Evolutionary conservation across 2,113 vertebrate genomes (phyloP), one percentile per base, ranked within the genome.

Genomic region (Eublepharis macularius): DNA sequence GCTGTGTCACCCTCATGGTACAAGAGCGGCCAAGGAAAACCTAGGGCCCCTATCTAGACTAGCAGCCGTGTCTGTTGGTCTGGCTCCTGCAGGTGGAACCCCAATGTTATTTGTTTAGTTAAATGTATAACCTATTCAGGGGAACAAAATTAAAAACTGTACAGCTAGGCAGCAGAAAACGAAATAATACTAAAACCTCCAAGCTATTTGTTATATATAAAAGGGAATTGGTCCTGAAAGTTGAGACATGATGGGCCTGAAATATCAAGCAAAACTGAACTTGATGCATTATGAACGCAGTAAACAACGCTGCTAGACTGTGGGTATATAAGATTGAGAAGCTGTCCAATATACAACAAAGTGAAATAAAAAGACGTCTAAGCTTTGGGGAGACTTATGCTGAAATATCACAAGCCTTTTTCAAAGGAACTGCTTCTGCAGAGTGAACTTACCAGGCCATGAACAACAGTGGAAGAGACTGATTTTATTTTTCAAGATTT

Each of bases 211-310:
- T 41, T 12, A 51, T 24, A 32, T 54, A 29, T 63, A 63, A 63
- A 63, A 63, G 24, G 29, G 60, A 63, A 63, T 29, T 63, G 60
- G 36, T 51, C 10, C 70, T 41, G 76, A 45, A 82, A 87, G 76
- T 68, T 85, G 85, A 51, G 65, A 79, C 68, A 84, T 65, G 49
- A 89, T 68, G 39, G 45, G 80, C 45, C 65, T 68, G 84, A 90
- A 92, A 43, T 78, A 85, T 82, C 76, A 92, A 92, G 75, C 77
- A 75, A 76, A 75, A 34, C 32, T 90, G 84, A 87, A 16, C 63
- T 89, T 86, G 77, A 85, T 91, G 78, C 76, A 83, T 9, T 78
- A 39, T 85, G 84, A 60, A 88, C 6, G 69, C 43, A 85, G 2
- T 83, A 83, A 92, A 54, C 41, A 89, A 65, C 7, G 63, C n/a